Conservation (phyloP, 2,113 vertebrate species). For the Formicarius rufipectus region DNA sequence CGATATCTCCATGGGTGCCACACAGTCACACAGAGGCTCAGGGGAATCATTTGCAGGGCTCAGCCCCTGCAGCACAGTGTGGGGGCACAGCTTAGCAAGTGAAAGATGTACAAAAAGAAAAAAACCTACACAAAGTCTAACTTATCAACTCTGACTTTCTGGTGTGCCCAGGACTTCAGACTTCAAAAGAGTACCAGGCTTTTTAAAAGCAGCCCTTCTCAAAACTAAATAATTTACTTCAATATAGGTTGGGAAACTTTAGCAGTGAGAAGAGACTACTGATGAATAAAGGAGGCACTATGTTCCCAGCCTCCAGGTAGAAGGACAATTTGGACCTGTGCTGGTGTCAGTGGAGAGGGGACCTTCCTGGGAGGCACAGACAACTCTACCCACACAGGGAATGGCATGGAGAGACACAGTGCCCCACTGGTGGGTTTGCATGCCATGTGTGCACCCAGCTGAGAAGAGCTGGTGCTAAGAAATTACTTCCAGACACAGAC, state of each 20-base stretch:
- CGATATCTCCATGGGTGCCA: not conserved
- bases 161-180: not conserved
- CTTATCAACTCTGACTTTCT: not conserved
- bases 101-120: not conserved
- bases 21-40: rapidly evolving
- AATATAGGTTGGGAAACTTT: not conserved
- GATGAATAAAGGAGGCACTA: not conserved
- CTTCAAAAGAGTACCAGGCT: not conserved
- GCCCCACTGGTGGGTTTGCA: not conserved
- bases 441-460: not conserved
- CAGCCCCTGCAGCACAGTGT: rapidly evolving
- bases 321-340: not conserved
- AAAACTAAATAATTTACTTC: not conserved
- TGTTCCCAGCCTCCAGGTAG: not conserved
- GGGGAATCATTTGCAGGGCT: not conserved
- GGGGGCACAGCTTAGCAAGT: not conserved
- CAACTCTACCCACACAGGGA: not conserved
- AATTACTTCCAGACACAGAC: not conserved
- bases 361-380: rapidly evolving
- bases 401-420: rapidly evolving
- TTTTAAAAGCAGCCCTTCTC: not conserved
- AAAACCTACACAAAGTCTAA: rapidly evolving
- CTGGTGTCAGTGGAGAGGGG: rapidly evolving
- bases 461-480: not conserved
- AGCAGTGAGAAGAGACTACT: not conserved